Evolutionary conservation across 2,797 vertebrate species (phyloP), one percentile per base, ranked within the genome.

Genomic region (Spatula versicolor): DNA sequence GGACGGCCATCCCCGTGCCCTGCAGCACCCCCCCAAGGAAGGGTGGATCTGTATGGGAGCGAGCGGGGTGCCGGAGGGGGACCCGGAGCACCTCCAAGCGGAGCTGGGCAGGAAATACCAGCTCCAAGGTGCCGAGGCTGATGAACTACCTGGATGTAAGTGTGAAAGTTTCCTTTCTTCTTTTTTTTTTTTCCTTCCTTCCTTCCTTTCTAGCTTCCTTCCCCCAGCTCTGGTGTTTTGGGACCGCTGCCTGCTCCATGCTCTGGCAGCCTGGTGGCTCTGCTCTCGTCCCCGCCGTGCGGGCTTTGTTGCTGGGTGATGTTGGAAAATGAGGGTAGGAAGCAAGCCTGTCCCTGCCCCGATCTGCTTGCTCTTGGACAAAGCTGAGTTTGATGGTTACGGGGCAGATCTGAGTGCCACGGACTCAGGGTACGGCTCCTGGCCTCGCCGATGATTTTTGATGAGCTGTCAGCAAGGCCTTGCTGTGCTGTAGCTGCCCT

Each of bases 141-240:
- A 96, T 90, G 18, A 98, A 98, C 97, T 98, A 98, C 28, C 89
- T 98, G 93, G 95, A 98, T 87, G 98, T 98, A 93, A 97, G 97
- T 96, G 63, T 7, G 43, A 22, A 14, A 82, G 58, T 28, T 90
- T 43, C 37, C 21, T 22, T 46, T 21, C 11, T 45, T 19, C 18
- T 41, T 39, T 41, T 15, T 43, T 43, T 43, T 43, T 43, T 43
- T 43, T 17, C 7, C n/a, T 90, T 41, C 37, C 35, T 90, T 41
- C 37, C 39, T 90, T 41, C 33, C 39, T 90, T 41, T 31, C 39
- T 88, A 33, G 33, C 56, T 72, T 39, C 31, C 75, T 28, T 30
- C 63, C 41, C 80, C 6, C 33, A 71, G 59, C 63, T 75, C 10
- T 0, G 13, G 13, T 3, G 23, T 31, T 71, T 41, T 2, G 48